phyloP scores from a whole-genome alignment of 2,797 vertebrate species.

The Scolopax bukidnonensis region DNA sequence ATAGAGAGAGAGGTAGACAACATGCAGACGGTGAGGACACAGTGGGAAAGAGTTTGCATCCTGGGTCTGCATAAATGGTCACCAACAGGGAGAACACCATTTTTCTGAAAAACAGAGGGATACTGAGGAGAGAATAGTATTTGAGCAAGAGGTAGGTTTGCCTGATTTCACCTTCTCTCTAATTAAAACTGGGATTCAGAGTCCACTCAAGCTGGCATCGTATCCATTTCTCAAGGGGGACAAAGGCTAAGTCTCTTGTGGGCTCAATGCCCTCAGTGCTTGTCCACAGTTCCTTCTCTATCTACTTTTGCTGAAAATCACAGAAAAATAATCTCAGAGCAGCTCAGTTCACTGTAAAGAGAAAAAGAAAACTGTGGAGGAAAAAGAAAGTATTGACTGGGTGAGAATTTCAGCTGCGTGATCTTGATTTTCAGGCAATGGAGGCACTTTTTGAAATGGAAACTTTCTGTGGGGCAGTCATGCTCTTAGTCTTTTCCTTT shows the following conservation, averaged over 20 bases:
- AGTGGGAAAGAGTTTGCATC: slow-evolving; percentile 22
- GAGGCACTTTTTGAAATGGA: neutral
- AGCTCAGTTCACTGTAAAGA: neutral
- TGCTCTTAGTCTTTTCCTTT: neutral
- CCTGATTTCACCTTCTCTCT: slow-evolving; percentile 34
- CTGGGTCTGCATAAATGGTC: neutral
- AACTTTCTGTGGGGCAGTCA: neutral
- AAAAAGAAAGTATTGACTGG: neutral
- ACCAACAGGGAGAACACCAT: slow-evolving; percentile 19
- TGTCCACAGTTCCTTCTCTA: neutral
- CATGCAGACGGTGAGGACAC: neutral
- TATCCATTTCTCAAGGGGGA: neutral
- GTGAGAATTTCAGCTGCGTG: neutral
- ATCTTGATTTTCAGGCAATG: slow-evolving; percentile 13
- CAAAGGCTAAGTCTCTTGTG: neutral
- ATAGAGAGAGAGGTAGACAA: slow-evolving; percentile 31
- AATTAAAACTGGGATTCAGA: neutral
- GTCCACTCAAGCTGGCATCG: neutral
- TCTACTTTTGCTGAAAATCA: neutral
- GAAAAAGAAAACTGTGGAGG: neutral
- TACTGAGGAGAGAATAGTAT: slow-evolving; percentile 30
- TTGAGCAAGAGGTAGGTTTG: slow-evolving; percentile 50
- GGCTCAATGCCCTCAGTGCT: neutral
- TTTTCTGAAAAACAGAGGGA: slow-evolving; percentile 29
- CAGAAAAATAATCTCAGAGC: neutral